phyloP scores from a whole-genome alignment of 2,797 vertebrate species.

The Selene dorsalis region DNA sequence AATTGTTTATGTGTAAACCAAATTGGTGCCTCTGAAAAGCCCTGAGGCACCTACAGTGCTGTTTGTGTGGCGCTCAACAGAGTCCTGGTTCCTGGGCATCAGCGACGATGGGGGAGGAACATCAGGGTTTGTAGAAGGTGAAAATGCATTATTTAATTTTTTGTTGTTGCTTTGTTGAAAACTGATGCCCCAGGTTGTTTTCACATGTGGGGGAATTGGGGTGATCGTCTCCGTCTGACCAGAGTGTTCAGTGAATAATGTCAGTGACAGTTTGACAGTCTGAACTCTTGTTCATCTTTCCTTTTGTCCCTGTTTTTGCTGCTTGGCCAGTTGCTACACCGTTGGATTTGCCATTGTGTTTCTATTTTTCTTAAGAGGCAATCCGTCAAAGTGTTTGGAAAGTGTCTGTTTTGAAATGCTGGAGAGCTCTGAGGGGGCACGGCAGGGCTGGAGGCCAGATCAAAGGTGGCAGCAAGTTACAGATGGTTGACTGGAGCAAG shows the following conservation, averaged over 20 bases:
- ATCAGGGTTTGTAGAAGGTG: neutral
- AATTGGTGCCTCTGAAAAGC: constrained; percentile 64
- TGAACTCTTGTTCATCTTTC: too few species aligned
- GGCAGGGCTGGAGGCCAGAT: constrained; percentile 25
- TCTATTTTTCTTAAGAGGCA: constrained; percentile 24
- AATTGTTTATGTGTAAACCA: constrained; percentile 75
- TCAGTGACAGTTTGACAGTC: too few species aligned
- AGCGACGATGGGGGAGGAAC: neutral
- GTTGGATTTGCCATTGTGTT: constrained; percentile 30
- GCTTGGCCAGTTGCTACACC: neutral
- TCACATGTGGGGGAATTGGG: neutral
- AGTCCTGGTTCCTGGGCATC: constrained; percentile 15
- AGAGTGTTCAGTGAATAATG: neutral
- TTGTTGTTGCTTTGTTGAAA: neutral
- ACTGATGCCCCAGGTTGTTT: neutral
- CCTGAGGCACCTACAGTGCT: constrained; percentile 39
- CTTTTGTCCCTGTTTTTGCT: constrained; percentile 23
- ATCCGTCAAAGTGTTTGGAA: constrained; percentile 39
- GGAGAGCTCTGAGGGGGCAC: constrained; percentile 7
- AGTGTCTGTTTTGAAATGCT: constrained; percentile 27
- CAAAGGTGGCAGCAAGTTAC: constrained; percentile 29
- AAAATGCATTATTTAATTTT: neutral
- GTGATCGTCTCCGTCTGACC: neutral
- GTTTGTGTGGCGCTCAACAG: constrained; percentile 26
- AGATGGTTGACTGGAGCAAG: constrained; percentile 1